These are phyloP conservation scores for Conomelus anceps DNA, from an alignment of 2,888 invertebrate genomes.

Conservation along the genomic window DNA sequence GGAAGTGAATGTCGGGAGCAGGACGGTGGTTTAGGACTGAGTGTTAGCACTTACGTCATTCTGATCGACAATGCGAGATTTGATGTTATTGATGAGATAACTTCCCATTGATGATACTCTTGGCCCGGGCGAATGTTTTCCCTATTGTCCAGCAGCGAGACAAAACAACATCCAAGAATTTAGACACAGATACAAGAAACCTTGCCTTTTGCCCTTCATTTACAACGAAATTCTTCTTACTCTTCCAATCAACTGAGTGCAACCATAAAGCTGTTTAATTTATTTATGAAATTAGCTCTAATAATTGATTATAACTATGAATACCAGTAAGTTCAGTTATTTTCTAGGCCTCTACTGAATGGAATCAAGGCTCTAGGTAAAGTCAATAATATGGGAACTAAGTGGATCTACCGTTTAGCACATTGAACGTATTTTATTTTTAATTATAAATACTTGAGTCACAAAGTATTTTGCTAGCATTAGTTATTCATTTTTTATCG, in stretches of 20 bases:
- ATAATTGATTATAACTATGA: neutral
- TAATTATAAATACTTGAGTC: too few species aligned
- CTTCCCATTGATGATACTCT: slow-evolving; percentile 84
- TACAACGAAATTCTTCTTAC: neutral
- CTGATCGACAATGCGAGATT: slow-evolving; percentile 78
- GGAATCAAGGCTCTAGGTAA: neutral
- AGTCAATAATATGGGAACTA: too few species aligned
- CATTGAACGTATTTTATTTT: too few species aligned
- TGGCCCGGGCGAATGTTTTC: slow-evolving; percentile 87
- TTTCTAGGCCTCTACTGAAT: neutral
- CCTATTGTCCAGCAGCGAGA: slow-evolving; percentile 54
- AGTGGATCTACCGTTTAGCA: too few species aligned
- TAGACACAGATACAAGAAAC: neutral
- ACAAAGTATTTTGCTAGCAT: too few species aligned
- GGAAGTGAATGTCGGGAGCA: neutral
- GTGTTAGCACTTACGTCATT: slow-evolving; percentile 74
- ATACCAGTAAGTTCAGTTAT: too few species aligned
- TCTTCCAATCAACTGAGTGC: neutral
- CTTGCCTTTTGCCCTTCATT: neutral
- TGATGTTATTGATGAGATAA: slow-evolving; percentile 82
- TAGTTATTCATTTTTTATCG: too few species aligned
- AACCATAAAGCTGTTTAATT: neutral
- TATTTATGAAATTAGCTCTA: neutral
- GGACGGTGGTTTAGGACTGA: too few species aligned
- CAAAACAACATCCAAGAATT: neutral